phyloP scores from a whole-genome alignment of 2,113 vertebrate species.

The Thinocorus orbignyianus region DNA sequence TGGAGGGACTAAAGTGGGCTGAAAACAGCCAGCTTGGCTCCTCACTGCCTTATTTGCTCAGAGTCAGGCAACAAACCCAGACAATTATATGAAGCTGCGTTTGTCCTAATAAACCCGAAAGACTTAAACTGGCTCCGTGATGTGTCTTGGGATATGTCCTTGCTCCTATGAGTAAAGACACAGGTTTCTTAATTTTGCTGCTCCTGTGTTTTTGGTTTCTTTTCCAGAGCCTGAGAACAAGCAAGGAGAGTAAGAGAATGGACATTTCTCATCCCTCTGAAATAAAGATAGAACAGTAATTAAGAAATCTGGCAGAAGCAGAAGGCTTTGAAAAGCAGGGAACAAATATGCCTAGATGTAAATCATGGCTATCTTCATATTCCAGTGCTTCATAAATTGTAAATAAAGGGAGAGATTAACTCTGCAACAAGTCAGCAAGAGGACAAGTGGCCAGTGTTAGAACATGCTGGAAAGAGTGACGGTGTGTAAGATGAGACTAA shows the following conservation, averaged over 20 bases:
- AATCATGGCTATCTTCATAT: background rate
- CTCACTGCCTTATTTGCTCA: background rate
- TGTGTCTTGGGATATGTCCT: background rate
- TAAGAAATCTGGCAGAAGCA: background rate
- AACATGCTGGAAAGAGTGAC: background rate
- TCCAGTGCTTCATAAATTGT: background rate
- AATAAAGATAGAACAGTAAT: background rate
- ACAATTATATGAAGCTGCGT: background rate
- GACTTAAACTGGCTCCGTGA: background rate
- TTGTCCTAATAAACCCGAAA: background rate
- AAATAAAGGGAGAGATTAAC: background rate
- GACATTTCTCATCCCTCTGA: background rate
- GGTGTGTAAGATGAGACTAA: background rate
- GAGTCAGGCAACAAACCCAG: background rate
- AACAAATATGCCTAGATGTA: background rate
- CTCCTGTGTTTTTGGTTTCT: background rate
- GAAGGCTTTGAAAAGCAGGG: background rate
- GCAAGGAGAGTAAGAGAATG: background rate
- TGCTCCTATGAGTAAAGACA: background rate
- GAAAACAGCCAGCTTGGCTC: background rate
- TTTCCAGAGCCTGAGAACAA: background rate
- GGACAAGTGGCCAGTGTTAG: background rate
- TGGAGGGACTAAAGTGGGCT: background rate
- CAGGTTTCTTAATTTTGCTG: background rate
- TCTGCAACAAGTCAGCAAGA: background rate